These are phyloP conservation scores for Tuberolachnus salignus DNA, from an alignment of 2,888 invertebrate genomes.

Conservation along the genomic window DNA sequence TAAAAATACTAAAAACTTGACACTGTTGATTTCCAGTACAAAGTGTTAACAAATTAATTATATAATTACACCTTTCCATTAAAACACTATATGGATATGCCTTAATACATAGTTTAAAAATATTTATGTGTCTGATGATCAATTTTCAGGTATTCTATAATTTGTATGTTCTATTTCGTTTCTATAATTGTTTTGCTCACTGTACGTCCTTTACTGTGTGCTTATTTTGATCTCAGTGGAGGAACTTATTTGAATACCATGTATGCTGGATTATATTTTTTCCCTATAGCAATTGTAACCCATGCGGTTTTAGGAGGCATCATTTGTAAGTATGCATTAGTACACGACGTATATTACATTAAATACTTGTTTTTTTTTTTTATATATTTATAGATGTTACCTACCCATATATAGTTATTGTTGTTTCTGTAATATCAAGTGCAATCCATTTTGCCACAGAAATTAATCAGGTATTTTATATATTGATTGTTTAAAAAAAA, in stretches of 20 bases:
- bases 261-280: slow-evolving; percentile 92
- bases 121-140: neutral
- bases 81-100: too few relatives aligned
- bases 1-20: too few relatives aligned
- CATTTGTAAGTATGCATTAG: slow-evolving; percentile 74
- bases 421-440: slow-evolving; percentile 88
- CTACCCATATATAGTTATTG: slow-evolving; percentile 90
- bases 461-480: slow-evolving; percentile 72
- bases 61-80: too few relatives aligned
- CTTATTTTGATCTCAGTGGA: slow-evolving; percentile 68
- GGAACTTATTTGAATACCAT: slow-evolving; percentile 77
- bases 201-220: slow-evolving; percentile 77
- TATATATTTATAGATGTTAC: slow-evolving; percentile 89
- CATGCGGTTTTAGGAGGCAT: slow-evolving; percentile 91
- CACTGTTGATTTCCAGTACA: too few relatives aligned
- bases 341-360: neutral
- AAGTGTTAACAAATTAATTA: too few relatives aligned
- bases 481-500: neutral
- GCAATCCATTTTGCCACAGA: slow-evolving; percentile 90
- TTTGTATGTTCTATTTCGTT: slow-evolving; percentile 86
- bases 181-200: slow-evolving; percentile 80
- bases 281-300: slow-evolving; percentile 82
- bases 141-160: slow-evolving; percentile 81
- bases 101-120: neutral
- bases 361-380: slow-evolving; percentile 56